Percentiles rank a stretch among this genome's conserved stretches.
Conservation (phyloP, 2,888 invertebrate genomes). For the Acanthosoma haemorrhoidale region DNA sequence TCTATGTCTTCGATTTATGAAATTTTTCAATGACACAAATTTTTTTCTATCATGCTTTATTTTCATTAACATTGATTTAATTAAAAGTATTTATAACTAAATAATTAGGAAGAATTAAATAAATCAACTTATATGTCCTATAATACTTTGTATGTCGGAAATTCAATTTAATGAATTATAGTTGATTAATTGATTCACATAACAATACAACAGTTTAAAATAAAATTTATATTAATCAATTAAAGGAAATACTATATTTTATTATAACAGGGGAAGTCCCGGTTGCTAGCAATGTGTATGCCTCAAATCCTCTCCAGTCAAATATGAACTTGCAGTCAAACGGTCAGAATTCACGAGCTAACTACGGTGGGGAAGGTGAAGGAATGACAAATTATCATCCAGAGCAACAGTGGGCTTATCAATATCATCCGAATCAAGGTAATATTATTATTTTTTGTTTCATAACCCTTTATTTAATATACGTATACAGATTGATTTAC, state of each 20-base stretch:
- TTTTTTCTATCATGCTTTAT: no score
- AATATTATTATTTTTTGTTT: neutral
- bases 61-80: no score
- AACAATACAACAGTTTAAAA: no score
- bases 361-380: slow-evolving; percentile 42
- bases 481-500: neutral
- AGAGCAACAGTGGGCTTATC: slow-evolving; percentile 28
- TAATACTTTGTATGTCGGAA: no score
- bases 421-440: slow-evolving; percentile 33
- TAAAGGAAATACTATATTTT: neutral
- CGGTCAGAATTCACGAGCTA: neutral
- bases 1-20: no score
- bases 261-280: neutral
- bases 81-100: no score
- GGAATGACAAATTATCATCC: slow-evolving; percentile 33
- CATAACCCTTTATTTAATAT: neutral
- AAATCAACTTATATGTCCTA: no score
- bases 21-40: no score
- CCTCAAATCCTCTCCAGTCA: neutral
- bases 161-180: no score
- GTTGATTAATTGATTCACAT: no score
- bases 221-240: no score
- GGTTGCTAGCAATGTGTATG: neutral
- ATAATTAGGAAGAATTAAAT: no score
- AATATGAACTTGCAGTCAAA: neutral